Base-by-base conservation (phyloP, 2,888 invertebrate genomes). In the Tetragonisca angustula region DNA sequence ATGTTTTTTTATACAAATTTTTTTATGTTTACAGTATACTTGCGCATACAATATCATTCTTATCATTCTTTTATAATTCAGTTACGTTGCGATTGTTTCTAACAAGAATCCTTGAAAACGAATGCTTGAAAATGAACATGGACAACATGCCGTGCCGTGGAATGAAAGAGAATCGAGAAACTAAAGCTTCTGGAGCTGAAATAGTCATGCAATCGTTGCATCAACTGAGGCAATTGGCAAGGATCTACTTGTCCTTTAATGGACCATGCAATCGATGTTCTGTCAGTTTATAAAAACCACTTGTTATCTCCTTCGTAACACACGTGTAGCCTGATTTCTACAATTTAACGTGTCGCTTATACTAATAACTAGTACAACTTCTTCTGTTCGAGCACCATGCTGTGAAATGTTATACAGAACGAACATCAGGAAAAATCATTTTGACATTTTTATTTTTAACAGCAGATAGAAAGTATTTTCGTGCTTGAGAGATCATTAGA, bases 181-280 rank as follows among this genome's bases (percentile, higher is more conserved):
- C 52, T 72, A 43, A 43, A 21, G 50, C 50, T 81, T 72, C 76
- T 54, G 32, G n/a, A 19, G 32, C n/a, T 36, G 69, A 13, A 50
- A 64, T 43, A 73, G 68, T 69, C 56, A 36, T 49, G 77, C 64
- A 77, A 77, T 43, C 43, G 11, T 43, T 72, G 24, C 43, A 21
- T 27, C 56, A 56, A 21, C 21, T 50, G 61, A 56, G 27, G 62
- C 72, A 77, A 77, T 62, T 36, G n/a, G 27, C 61, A 36, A 59
- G 64, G 49, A 43, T 73, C 62, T 73, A 65, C 62, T 77, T 72
- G 72, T 80, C 83, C 76, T 80, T 80, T 76, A 68, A 80, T 83
- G 75, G 71, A 15, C 43, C 36, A 61, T 17, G 50, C 49, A 72
- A 73, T 73, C 61, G 61, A 15, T 24, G n/a, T 52, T 77, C 21